Evolutionary conservation across 2,888 invertebrate genomes (phyloP), one percentile per base, ranked within the genome.

Genomic region (Drosophila mulleri): DNA sequence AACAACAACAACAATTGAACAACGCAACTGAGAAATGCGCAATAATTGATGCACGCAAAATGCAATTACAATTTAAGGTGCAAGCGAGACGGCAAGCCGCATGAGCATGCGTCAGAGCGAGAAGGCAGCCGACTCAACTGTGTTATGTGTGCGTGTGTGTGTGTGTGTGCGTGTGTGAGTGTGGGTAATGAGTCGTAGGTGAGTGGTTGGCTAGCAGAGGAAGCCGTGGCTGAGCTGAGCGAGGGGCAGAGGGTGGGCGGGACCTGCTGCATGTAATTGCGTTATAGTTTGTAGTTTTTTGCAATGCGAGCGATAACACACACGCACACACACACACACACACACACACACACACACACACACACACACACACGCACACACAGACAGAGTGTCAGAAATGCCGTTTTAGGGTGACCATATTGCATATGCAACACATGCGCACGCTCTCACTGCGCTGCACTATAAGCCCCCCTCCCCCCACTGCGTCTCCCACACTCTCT

Each of bases 41-140:
- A 87, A 81, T 85, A 88, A 88, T 88, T 87, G 86, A 88, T 82
- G 82, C 88, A 88, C 87, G 87, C 86, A 86, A 86, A 88, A 80
- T 80, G 78, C 77, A 83, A 88, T 83, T 72, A 78, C 67, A 44
- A 64, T 52, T 71, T 71, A 50, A 67, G 72, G 71, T 54, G 75
- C 62, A 57, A 78, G 78, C 65, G 78, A 73, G 67, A 68, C 0
- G 32, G 67, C 61, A 16, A 32, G 45, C 47, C 48, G 48, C n/a
- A 41, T 16, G 20, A 48, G 37, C 14, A 39, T 35, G 29, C 44
- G 50, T 18, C 26, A 42, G 61, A 47, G 69, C 29, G 48, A 44
- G 60, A 42, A 7, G 35, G 65, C 29, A n/a, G 35, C 44, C 7
- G 26, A 47, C 26, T 45, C 42, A 42, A 18, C 42, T 42, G 18